phyloP scores from a whole-genome alignment of 2,888 invertebrate species.

The Zygothrica quintamaculata region DNA sequence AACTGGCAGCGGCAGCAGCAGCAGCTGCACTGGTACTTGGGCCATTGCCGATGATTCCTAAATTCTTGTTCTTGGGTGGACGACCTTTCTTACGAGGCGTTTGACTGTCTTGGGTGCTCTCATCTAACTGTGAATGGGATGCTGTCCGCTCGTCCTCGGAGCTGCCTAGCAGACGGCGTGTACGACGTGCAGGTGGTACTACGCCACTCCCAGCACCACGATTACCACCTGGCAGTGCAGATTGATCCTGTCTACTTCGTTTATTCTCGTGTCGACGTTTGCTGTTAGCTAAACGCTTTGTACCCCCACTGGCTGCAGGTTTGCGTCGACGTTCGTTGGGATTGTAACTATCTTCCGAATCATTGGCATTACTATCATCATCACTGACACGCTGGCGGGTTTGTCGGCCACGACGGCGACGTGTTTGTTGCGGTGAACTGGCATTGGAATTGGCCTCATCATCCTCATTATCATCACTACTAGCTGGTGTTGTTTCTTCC shows the following conservation, averaged over 20 bases:
- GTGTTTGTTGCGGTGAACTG: conserved; percentile 54
- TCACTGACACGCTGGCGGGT: conserved; percentile 61
- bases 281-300: conserved; percentile 50
- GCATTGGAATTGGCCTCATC: conserved; percentile 62
- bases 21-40: conserved; percentile 69
- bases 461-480: conserved; percentile 70
- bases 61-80: conserved; percentile 48
- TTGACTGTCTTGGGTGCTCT: conserved; percentile 79
- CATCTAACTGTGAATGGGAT: conserved; percentile 68
- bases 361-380: conserved; percentile 85
- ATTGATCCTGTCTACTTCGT: conserved; percentile 28
- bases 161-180: conserved; percentile 63
- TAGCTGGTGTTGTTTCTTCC: conserved; percentile 64
- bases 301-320: conserved; percentile 38
- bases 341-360: conserved; percentile 86
- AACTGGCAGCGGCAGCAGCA: conserved; percentile 39
- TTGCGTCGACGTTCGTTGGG: conserved; percentile 82
- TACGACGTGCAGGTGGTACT: conserved; percentile 47
- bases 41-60: conserved; percentile 56
- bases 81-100: conserved; percentile 74
- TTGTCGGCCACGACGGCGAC: conserved; percentile 54
- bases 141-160: conserved; percentile 70
- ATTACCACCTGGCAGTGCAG: conserved; percentile 36
- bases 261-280: conserved; percentile 46
- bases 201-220: conserved; percentile 28